Evolutionary conservation across 2,113 vertebrate species (phyloP).

Genomic region (Austrofundulus limnaeus): DNA sequence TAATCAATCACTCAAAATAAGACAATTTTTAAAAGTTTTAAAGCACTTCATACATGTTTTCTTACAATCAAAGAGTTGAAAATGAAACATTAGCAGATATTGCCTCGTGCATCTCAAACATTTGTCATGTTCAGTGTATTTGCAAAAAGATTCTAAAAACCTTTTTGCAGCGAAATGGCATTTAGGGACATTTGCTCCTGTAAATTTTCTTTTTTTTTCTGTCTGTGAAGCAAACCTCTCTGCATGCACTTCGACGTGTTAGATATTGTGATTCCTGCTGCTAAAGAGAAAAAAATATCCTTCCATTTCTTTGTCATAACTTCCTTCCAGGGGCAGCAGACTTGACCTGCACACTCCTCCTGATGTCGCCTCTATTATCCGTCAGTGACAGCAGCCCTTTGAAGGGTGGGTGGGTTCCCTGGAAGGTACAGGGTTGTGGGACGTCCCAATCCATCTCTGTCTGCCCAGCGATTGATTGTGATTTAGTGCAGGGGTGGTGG

Average conservation of each 20-base stretch:
- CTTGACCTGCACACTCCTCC: slow-evolving; percentile 74
- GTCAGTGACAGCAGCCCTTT: slow-evolving; percentile 71
- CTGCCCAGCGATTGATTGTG: slow-evolving; percentile 70
- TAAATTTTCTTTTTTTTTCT: slow-evolving; percentile 14
- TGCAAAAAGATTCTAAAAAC: not conserved
- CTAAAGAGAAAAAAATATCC: slow-evolving; percentile 66
- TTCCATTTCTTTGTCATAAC: slow-evolving; percentile 67
- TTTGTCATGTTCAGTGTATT: no score
- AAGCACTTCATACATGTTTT: no score
- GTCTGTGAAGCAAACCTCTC: slow-evolving; percentile 18
- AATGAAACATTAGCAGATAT: no score
- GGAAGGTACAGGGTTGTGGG: slow-evolving; percentile 68
- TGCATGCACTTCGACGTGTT: slow-evolving; percentile 51
- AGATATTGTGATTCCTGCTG: slow-evolving; percentile 52
- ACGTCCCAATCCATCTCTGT: slow-evolving; percentile 78
- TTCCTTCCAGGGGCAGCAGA: slow-evolving; percentile 70
- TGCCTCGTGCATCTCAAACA: no score
- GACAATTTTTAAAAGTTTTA: no score
- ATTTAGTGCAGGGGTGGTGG: slow-evolving; percentile 55
- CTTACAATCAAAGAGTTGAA: no score
- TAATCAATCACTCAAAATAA: no score
- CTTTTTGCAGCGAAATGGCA: not conserved
- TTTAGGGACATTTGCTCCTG: slow-evolving; percentile 19
- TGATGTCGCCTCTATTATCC: slow-evolving; percentile 73
- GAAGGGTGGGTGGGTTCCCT: slow-evolving; percentile 55